phyloP scores from a whole-genome alignment of 2,113 vertebrate species.

The Pycnonotus jocosus region DNA sequence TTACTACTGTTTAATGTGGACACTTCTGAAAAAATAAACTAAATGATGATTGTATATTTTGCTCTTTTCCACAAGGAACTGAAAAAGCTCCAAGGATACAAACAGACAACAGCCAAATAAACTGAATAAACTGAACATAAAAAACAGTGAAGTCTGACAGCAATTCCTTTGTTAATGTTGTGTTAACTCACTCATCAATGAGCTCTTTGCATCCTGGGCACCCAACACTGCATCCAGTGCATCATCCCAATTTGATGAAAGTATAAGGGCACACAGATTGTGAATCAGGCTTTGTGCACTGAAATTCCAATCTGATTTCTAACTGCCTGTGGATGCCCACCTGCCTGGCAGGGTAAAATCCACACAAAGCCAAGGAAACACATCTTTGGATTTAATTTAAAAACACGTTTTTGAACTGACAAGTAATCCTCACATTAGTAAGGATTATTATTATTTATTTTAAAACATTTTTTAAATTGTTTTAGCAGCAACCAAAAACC shows the following conservation, averaged over 20 bases:
- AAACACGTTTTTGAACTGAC: not conserved
- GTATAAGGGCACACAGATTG: not conserved
- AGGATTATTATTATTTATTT: not conserved
- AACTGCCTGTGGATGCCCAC: not conserved
- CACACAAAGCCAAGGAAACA: not conserved
- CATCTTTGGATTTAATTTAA: not conserved
- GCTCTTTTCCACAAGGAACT: not conserved
- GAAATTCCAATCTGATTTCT: not conserved
- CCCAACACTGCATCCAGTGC: not conserved
- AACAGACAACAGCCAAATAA: slow-evolving; percentile 48
- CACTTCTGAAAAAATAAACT: slow-evolving; percentile 21
- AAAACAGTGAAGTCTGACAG: not conserved
- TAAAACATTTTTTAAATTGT: not conserved
- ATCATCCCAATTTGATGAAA: not conserved
- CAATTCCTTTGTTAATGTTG: not conserved
- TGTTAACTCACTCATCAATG: not conserved
- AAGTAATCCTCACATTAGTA: not conserved
- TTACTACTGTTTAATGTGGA: not conserved
- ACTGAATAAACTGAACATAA: not conserved
- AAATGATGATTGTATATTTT: not conserved
- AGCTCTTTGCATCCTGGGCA: not conserved
- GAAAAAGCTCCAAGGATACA: not conserved
- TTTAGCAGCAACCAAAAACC: not conserved
- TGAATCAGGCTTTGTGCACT: not conserved
- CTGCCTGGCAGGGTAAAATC: not conserved